phyloP scores from a whole-genome alignment of 2,113 vertebrate species.

The Cynocephalus volans region DNA sequence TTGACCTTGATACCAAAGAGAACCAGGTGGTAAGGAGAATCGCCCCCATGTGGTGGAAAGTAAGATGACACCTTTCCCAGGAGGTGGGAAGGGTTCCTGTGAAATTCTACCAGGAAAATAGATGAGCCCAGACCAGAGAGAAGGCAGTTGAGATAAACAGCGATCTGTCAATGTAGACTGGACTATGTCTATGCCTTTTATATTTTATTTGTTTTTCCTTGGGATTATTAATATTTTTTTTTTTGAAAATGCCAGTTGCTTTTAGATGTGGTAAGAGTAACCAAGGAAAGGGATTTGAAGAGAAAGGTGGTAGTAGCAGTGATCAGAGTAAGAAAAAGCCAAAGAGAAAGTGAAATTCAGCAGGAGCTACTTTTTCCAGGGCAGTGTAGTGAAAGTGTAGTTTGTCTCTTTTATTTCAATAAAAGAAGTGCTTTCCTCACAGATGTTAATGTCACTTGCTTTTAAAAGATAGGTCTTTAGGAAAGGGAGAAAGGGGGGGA shows the following conservation, averaged over 20 bases:
- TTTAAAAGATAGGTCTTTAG: not conserved
- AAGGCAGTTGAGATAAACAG: not conserved
- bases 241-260: constrained; percentile 21
- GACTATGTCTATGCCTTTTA: not conserved
- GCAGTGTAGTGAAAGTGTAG: not conserved
- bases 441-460: not conserved
- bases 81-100: not conserved
- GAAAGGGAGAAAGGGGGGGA: not conserved
- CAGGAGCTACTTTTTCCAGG: not conserved
- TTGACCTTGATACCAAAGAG: not conserved
- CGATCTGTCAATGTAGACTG: not conserved
- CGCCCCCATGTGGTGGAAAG: not conserved
- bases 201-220: not conserved
- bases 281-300: not conserved
- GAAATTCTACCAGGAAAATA: constrained; percentile 4
- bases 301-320: not conserved
- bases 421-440: not conserved
- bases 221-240: not conserved
- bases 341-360: not conserved
- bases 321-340: not conserved
- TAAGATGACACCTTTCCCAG: not conserved
- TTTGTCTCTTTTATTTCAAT: constrained; percentile 19
- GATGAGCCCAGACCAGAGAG: not conserved
- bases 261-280: not conserved
- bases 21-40: not conserved